phyloP scores from a whole-genome alignment of 2,888 invertebrate species.

The Blomia tropicalis region DNA sequence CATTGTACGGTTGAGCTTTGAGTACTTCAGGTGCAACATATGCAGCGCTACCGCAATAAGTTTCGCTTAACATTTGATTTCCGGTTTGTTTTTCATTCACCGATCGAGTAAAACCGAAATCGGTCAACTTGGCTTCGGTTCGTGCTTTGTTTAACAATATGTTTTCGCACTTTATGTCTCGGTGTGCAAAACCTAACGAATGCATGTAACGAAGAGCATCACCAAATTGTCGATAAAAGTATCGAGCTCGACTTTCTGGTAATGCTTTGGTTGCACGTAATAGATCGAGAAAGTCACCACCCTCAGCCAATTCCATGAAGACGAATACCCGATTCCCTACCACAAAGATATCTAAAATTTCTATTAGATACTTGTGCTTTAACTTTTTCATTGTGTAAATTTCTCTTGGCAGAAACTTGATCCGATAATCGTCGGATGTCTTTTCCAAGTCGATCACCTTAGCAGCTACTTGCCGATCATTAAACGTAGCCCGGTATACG shows the following conservation, averaged over 20 bases:
- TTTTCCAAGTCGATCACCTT: conserved; percentile 56
- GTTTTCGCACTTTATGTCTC: not conserved
- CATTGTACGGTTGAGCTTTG: conserved; percentile 54
- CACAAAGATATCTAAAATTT: too few species aligned
- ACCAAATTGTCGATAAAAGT: conserved; percentile 41
- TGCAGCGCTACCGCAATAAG: conserved; percentile 75
- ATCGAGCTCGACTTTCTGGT: conserved; percentile 39
- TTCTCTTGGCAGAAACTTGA: conserved; percentile 50
- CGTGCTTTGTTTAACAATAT: not conserved
- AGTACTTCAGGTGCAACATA: conserved; percentile 70
- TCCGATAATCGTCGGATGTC: conserved; percentile 46
- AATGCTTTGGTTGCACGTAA: conserved; percentile 44
- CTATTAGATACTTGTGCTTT: conserved; percentile 44
- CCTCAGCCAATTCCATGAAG: too few species aligned
- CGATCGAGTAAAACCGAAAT: conserved; percentile 42
- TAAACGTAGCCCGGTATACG: conserved; percentile 9
- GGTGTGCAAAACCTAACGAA: conserved; percentile 18
- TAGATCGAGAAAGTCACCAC: too few species aligned
- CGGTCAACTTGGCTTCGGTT: not conserved
- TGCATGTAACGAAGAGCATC: conserved; percentile 45
- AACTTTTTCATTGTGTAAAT: conserved; percentile 41
- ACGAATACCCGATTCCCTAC: too few species aligned
- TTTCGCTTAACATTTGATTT: conserved; percentile 57
- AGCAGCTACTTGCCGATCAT: conserved; percentile 37
- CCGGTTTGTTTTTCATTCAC: conserved; percentile 31